These are phyloP conservation scores for Catostomus latipinnis DNA, from an alignment of 2,797 vertebrate species.

Conservation along the genomic window DNA sequence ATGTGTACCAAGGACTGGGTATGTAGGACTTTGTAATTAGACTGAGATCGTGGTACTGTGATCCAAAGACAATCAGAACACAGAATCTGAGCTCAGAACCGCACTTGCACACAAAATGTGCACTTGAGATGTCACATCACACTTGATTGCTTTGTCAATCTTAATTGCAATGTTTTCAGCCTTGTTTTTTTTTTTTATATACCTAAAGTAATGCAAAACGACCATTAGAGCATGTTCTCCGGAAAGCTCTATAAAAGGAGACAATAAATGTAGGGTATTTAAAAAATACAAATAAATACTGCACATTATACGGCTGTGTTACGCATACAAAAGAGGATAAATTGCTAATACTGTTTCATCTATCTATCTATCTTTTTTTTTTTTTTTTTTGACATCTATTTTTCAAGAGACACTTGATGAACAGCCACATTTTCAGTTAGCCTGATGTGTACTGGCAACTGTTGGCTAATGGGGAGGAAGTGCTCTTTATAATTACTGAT, in stretches of 20 bases:
- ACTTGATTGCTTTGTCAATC: constrained; percentile 34
- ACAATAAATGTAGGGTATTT: constrained; percentile 47
- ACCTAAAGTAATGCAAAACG: constrained; percentile 16
- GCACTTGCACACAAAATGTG: constrained; percentile 44
- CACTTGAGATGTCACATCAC: constrained; percentile 39
- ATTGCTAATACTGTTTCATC: constrained; percentile 60
- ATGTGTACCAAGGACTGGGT: constrained; percentile 6
- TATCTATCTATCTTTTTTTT: background rate
- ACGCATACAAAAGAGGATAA: constrained; percentile 25
- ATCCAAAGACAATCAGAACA: constrained; percentile 53
- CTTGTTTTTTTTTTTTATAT: background rate
- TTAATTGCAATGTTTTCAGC: background rate
- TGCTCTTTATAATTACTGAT: constrained; percentile 74
- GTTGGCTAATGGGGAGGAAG: constrained; percentile 64
- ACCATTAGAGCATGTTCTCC: constrained; percentile 51
- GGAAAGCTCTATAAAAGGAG: constrained; percentile 62
- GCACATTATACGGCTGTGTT: constrained; percentile 36
- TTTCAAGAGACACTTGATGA: constrained; percentile 60
- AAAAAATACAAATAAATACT: constrained; percentile 16
- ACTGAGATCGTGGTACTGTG: constrained; percentile 52
- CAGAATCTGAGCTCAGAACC: constrained; percentile 54
- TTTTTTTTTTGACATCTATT: too few relatives aligned
- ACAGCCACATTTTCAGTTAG: constrained; percentile 79
- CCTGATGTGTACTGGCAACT: constrained; percentile 73
- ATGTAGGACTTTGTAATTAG: constrained; percentile 37